Base-by-base conservation (phyloP, 2,888 invertebrate genomes). In the Drosophila greeni region DNA sequence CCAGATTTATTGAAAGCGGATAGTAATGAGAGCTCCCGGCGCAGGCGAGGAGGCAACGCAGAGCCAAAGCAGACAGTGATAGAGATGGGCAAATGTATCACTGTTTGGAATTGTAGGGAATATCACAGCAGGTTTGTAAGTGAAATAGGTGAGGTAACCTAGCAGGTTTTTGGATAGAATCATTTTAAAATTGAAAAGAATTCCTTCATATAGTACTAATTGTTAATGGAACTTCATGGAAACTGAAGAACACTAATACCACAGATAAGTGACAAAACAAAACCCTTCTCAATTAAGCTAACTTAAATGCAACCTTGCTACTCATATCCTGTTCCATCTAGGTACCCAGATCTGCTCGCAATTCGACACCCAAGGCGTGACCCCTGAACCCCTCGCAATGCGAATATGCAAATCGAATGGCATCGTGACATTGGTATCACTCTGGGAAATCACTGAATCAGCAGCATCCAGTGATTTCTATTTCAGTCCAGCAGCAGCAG, bases 1-100 rank as follows among this genome's bases (percentile, higher is more conserved):
- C 84, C 75, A 85, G 86, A 86, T 86, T 86, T 86, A 87, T 87
- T 86, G 86, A 85, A 83, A 87, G 84, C 87, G 87, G 87, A 86
- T 85, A 86, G 84, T 81, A 83, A 85, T 78, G 82, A 81, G 76
- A 71, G 73, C 67, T 45, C 43, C 58, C 54, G 49, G 60, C 54
- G 23, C 23, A 40, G 42, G 40, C 24, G 45, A 45, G 67, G 16
- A 45, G 29, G 49, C 11, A 57, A 45, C 62, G 40, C 8, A 34
- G 24, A 36, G 53, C 51, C 59, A 47, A 33, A 36, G 34, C 58
- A 40, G 20, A 45, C 37, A 47, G 34, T 14, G 33, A 49, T 60
- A 54, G 67, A 69, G 67, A 34, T 67, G 67, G 36, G 20, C 43
- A 14, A n/a, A 36, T 49, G n/a, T 52, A 36, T 68, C 67, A 67